Conservation (phyloP, 1,140 invertebrate genomes). For the Anagrus nilaparvatae region DNA sequence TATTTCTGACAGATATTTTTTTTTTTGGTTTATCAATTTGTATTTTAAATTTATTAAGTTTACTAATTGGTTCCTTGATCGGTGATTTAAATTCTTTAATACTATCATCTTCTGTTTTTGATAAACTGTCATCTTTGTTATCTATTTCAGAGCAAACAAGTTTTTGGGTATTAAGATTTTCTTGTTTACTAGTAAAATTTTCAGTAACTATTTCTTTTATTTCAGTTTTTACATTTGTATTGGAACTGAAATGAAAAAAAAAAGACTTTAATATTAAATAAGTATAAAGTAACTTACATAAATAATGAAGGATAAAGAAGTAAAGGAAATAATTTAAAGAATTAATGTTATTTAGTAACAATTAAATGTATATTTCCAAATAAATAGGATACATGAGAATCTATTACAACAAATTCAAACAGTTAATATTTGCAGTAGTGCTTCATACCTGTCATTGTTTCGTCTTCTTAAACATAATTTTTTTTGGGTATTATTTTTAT, state of each 20-base stretch:
- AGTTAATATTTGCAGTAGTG: no score
- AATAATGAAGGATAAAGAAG: no score
- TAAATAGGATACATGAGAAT: no score
- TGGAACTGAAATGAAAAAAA: no score
- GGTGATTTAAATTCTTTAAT: conserved; percentile 34
- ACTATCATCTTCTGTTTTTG: conserved; percentile 21
- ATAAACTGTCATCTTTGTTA: conserved; percentile 5
- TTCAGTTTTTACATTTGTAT: no score
- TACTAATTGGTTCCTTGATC: conserved; percentile 12
- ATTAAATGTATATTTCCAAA: no score
- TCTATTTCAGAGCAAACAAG: no score
- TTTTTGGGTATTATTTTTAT: neutral
- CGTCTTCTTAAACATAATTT: conserved; percentile 8
- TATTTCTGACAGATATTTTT: conserved; percentile 9
- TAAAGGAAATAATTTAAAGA: no score
- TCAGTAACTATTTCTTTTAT: neutral
- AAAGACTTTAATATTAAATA: no score
- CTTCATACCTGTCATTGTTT: conserved; percentile 8
- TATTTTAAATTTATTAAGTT: conserved; percentile 16
- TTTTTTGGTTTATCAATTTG: conserved; percentile 15
- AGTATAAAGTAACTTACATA: no score
- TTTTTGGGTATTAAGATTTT: neutral
- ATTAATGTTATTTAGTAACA: no score
- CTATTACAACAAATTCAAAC: no score
- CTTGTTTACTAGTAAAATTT: neutral